Evolutionary conservation across 2,113 vertebrate genomes (phyloP), one percentile per base, ranked within the genome.

Genomic region (Pedionomus torquatus): DNA sequence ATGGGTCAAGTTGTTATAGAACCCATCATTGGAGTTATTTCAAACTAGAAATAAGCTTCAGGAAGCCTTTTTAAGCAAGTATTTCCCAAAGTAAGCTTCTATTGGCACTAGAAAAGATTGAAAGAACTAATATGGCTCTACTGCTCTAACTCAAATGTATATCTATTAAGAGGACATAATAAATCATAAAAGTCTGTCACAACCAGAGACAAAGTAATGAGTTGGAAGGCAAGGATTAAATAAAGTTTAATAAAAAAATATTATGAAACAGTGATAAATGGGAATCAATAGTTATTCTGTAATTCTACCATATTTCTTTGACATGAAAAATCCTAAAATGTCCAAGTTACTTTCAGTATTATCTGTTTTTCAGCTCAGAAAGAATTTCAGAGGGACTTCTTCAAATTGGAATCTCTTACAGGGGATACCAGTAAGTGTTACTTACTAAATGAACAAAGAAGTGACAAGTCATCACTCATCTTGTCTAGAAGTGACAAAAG

Each of bases 241-340:
- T 94, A 91, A 97, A 96, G 78, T 86, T 95, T 89, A 95, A 96
- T 94, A 83, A 95, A 95, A 93, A 96, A 90, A 60, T 48, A 82
- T 83, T 71, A 88, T 80, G 84, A 91, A 96, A 80, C 49, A 26
- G 58, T 88, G 93, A 91, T 77, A 93, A 94, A 95, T 94, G 85
- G 35, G 87, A 93, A 39, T 71, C 84, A 94, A 94, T 90, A 87
- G 19, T 89, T 57, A 49, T 4, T 78, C 41, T 81, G 69, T 83
- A 79, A 90, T 68, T 87, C 94, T 13, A n/a, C 33, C 58, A 11
- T 83, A 77, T 43, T 43, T 76, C 93, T 94, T 35, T 81, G 89
- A 87, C 75, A 31, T 77, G 39, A 84, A 80, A 92, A 90, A 76
- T 76, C 82, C 90, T 63, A n/a, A 57, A 66, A 88, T 33, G 78